A percentile compares a stretch with the other conserved stretches of the same genome.
phyloP scores from a whole-genome alignment of 2,797 vertebrate species.

The Pangasius djambal region DNA sequence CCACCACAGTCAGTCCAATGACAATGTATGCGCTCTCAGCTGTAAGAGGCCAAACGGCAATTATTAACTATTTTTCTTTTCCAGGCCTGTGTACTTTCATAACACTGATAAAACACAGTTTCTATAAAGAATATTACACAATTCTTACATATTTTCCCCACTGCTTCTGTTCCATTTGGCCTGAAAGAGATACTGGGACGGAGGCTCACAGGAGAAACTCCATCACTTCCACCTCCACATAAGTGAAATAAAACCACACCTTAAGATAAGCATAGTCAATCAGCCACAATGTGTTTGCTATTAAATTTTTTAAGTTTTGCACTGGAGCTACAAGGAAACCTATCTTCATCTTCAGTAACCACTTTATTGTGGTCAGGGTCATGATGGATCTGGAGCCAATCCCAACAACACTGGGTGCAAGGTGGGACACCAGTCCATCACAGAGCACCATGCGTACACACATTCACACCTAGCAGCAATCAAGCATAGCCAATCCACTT shows the following conservation, averaged over 20 bases:
- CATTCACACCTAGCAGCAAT: background rate
- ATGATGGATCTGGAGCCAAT: background rate
- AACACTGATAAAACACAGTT: background rate
- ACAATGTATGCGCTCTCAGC: background rate
- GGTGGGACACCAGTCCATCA: background rate
- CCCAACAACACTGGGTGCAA: background rate
- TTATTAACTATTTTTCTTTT: background rate
- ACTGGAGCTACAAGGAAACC: background rate
- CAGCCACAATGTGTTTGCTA: background rate
- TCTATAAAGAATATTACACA: background rate
- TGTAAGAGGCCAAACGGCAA: conserved; percentile 4
- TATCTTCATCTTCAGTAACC: background rate
- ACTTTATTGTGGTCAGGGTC: background rate
- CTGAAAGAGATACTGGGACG: accelerated
- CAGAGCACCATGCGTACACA: background rate
- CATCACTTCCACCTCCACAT: background rate
- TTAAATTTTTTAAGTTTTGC: background rate
- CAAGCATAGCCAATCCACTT: background rate
- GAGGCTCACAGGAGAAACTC: accelerated
- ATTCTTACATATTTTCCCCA: conserved; percentile 28
- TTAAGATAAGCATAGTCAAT: no score
- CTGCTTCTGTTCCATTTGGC: background rate
- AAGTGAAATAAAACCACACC: background rate
- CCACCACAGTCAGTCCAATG: background rate
- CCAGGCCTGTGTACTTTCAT: background rate